These are phyloP conservation scores for Pedionomus torquatus DNA, from an alignment of 2,113 vertebrate genomes.

Conservation along the genomic window DNA sequence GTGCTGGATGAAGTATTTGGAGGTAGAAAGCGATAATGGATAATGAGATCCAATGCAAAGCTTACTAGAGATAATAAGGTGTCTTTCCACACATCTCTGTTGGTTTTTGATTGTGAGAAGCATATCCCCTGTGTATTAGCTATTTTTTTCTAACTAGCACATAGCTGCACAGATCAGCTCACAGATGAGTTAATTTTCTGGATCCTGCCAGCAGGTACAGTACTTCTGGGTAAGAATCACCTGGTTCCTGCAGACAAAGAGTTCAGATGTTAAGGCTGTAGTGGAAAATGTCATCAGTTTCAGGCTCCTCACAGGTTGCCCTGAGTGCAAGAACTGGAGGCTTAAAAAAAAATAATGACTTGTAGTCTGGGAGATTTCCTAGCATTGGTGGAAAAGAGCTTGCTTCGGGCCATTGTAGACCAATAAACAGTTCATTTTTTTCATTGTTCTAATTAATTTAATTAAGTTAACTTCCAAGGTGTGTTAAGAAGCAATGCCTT, in stretches of 20 bases:
- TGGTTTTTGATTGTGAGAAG: neutral
- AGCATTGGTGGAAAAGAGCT: conserved; percentile 69
- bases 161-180: neutral
- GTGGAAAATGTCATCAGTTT: conserved; percentile 12
- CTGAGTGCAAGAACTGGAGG: conserved; percentile 41
- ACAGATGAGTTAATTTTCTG: neutral
- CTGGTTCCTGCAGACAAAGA: conserved; percentile 43
- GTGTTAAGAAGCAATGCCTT: conserved; percentile 85
- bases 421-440: conserved; percentile 83
- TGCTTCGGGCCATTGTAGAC: conserved; percentile 77
- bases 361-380: conserved; percentile 62
- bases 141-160: neutral
- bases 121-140: neutral
- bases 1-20: neutral
- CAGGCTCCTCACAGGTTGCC: conserved; percentile 3
- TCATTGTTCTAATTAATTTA: conserved; percentile 87
- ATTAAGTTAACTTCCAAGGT: conserved; percentile 87
- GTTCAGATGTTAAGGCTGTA: conserved; percentile 18
- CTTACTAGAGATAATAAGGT: neutral
- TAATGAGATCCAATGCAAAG: neutral
- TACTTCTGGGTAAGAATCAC: neutral
- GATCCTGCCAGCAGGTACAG: neutral
- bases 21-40: neutral
- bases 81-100: neutral
- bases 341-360: neutral